Base-by-base conservation (phyloP, 2,113 vertebrate species). In the Pterocles orientalis region DNA sequence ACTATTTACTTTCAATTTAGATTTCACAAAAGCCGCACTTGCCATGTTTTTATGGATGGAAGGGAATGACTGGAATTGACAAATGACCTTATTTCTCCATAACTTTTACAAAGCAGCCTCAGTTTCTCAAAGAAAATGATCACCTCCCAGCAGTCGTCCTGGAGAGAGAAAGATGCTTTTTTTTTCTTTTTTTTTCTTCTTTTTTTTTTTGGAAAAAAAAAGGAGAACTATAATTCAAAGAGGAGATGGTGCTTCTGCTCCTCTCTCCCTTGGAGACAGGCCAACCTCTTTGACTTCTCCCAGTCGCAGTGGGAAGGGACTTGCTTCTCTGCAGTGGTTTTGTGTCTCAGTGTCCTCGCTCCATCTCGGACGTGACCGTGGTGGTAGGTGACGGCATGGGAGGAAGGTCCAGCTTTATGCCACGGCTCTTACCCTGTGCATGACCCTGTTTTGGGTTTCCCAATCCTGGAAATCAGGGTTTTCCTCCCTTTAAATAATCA, bases 1-100 rank as follows among this genome's bases (percentile, higher is more conserved):
- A 82, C 96, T 98, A 96, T 98, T 98, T 98, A 95, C 97, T 98
- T 98, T 98, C 98, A 96, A 98, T 98, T 98, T 98, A 96, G 97
- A 62, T 94, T 97, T 97, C 88, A 65, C 69, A 94, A 96, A 97
- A 97, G 93, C 95, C 91, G 94, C 94, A 61, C 95, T 97, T 58
- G 96, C 94, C 89, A 53, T 94, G 73, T 60, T 95, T 97, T 96
- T 96, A 90, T 90, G 94, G 76, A 93, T 58, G 78, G 95, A 83
- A 78, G 87, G 93, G 88, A 86, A 91, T 76, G 94, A 94, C 91
- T 94, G 66, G 88, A 89, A 85, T 81, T 98, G 97, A 97, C 95
- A 95, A 96, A 98, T 83, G 96, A 92, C 95, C 96, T 86, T 76
- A 91, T 96, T 96, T 83, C 50, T 82, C 94, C 68, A 5, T 33